These are phyloP conservation scores for Chrysolina haemoptera DNA, from an alignment of 2,888 invertebrate species.

Conservation along the genomic window DNA sequence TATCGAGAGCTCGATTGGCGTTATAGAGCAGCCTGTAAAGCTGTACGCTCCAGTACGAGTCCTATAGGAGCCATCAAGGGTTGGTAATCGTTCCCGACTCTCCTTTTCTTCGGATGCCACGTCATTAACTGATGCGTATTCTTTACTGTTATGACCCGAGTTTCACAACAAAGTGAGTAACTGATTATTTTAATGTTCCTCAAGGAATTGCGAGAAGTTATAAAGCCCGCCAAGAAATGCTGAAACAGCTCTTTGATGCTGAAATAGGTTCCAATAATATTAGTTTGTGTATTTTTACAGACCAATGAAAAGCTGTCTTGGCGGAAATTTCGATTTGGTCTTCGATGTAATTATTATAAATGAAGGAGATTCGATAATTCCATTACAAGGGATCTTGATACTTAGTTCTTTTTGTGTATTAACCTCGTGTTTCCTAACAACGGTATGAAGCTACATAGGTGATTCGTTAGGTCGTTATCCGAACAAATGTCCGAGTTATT, in stretches of 20 bases:
- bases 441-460: no score
- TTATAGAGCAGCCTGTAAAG: conserved; percentile 60
- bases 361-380: no score
- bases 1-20: conserved; percentile 60
- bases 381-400: no score
- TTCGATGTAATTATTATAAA: no score
- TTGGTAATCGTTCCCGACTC: conserved; percentile 55
- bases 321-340: no score
- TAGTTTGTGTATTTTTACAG: no score
- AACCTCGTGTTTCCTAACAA: no score
- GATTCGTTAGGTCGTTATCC: no score
- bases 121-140: conserved; percentile 60
- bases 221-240: neutral
- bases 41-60: conserved; percentile 57
- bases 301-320: no score
- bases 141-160: conserved; percentile 54
- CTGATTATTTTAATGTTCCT: conserved; percentile 52
- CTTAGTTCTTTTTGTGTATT: no score
- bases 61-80: conserved; percentile 64
- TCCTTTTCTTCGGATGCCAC: conserved; percentile 55
- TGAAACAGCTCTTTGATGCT: conserved; percentile 2
- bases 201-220: conserved; percentile 39
- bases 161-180: conserved; percentile 47
- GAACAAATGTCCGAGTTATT: no score
- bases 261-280: neutral